These are phyloP conservation scores for Lacerta agilis DNA, from an alignment of 2,797 vertebrate genomes.

Conservation along the genomic window DNA sequence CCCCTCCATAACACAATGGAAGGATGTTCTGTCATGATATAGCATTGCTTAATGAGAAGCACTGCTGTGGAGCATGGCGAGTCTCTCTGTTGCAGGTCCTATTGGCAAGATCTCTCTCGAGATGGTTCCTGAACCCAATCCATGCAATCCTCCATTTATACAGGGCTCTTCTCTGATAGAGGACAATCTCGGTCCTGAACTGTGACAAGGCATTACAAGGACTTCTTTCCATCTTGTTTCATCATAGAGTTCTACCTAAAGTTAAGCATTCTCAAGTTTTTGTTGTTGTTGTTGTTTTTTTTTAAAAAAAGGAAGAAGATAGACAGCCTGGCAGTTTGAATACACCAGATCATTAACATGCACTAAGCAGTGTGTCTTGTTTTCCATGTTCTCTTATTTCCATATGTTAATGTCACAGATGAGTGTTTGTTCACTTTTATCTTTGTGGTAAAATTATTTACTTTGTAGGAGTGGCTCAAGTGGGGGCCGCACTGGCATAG, in stretches of 20 bases:
- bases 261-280: neutral
- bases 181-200: neutral
- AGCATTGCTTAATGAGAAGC: neutral
- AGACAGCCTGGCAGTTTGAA: slow-evolving; percentile 19
- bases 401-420: slow-evolving; percentile 48
- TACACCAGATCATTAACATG: slow-evolving; percentile 7
- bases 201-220: neutral
- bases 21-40: neutral
- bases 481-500: no score
- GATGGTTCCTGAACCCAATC: neutral
- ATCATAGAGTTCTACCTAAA: neutral
- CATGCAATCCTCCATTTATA: neutral
- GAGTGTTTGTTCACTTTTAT: slow-evolving; percentile 54
- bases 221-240: no score
- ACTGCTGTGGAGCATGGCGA: neutral
- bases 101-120: neutral
- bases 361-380: slow-evolving; percentile 34
- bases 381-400: slow-evolving; percentile 49
- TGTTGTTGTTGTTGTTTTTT: no score
- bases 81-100: neutral
- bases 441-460: slow-evolving; percentile 42
- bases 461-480: no score
- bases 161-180: neutral
- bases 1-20: no score
- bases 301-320: neutral